A percentile compares a stretch with the other conserved stretches of the same genome.
These are phyloP conservation scores for Pocillopora damicornis DNA, from an alignment of 64 coral and sea anemone species.

Conservation along the genomic window DNA sequence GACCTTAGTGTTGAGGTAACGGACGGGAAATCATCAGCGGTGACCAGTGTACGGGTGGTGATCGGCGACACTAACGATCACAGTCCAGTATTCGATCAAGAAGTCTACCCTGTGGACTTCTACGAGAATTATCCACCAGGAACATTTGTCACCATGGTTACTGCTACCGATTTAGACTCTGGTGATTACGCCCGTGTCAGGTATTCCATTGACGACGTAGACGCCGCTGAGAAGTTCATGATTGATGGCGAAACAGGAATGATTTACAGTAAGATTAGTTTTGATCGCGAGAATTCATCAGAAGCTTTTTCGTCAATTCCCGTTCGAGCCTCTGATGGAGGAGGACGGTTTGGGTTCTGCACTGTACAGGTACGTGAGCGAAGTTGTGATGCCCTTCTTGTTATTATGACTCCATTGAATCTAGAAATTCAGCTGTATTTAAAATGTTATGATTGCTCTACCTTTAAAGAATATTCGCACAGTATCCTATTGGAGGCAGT, in stretches of 20 bases:
- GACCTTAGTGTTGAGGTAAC: slow-evolving; percentile 65
- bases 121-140: slow-evolving; percentile 85
- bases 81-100: slow-evolving; percentile 74
- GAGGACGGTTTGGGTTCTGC: slow-evolving; percentile 84
- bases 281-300: slow-evolving; percentile 88
- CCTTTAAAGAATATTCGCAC: too few relatives aligned
- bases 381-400: too few relatives aligned
- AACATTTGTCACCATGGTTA: slow-evolving; percentile 93
- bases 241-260: slow-evolving; percentile 90
- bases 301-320: slow-evolving; percentile 79
- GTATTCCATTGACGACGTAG: slow-evolving; percentile 81
- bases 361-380: slow-evolving; percentile 71
- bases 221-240: slow-evolving; percentile 66
- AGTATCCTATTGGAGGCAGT: too few relatives aligned
- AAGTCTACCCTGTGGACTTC: slow-evolving; percentile 59
- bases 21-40: slow-evolving; percentile 65
- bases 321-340: slow-evolving; percentile 85
- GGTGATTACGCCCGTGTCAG: slow-evolving; percentile 61
- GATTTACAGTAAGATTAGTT: slow-evolving; percentile 79
- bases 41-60: slow-evolving; percentile 68
- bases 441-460: too few relatives aligned
- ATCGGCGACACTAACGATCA: slow-evolving; percentile 90
- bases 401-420: too few relatives aligned
- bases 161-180: slow-evolving; percentile 88
- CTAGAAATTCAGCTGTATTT: too few relatives aligned